phyloP scores from a whole-genome alignment of 2,113 vertebrate species.

The Puntigrus tetrazona region DNA sequence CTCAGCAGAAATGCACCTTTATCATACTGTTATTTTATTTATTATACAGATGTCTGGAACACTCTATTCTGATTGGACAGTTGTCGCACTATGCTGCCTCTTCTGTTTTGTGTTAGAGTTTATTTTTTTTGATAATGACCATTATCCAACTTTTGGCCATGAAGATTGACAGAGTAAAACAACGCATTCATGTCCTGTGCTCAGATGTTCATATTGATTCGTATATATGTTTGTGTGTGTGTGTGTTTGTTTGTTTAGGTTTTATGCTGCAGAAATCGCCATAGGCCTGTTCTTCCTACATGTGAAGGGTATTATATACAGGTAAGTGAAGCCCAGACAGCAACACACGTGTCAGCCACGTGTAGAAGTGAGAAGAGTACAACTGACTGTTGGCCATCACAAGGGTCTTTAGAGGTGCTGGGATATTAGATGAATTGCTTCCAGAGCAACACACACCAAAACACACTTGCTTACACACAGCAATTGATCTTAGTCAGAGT shows the following conservation, averaged over 20 bases:
- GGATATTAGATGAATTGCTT: not conserved
- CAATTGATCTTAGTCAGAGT: conserved; percentile 8
- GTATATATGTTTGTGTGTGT: conserved; percentile 40
- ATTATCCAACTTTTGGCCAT: not conserved
- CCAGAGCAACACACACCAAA: conserved; percentile 1
- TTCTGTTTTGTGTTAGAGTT: not conserved
- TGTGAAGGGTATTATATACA: conserved; percentile 84
- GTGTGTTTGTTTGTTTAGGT: conserved; percentile 64
- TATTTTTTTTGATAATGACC: not conserved
- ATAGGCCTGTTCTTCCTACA: conserved; percentile 88
- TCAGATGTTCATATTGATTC: conserved; percentile 6
- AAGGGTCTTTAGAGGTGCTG: not conserved
- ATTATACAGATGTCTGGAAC: not conserved
- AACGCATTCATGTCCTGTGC: not conserved
- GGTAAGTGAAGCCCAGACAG: conserved; percentile 70
- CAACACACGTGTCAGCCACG: not conserved
- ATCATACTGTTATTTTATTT: not conserved
- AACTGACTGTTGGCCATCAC: not conserved
- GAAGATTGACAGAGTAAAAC: not conserved
- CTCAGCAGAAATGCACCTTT: not conserved
- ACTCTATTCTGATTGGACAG: not conserved
- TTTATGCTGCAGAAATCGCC: conserved; percentile 89
- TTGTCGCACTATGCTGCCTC: not conserved
- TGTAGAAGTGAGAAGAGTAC: not conserved
- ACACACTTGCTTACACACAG: conserved; percentile 11